A percentile compares a stretch with the other conserved stretches of the same genome.
Conservation (phyloP, 2,113 vertebrate species). For the Theristicus caerulescens region DNA sequence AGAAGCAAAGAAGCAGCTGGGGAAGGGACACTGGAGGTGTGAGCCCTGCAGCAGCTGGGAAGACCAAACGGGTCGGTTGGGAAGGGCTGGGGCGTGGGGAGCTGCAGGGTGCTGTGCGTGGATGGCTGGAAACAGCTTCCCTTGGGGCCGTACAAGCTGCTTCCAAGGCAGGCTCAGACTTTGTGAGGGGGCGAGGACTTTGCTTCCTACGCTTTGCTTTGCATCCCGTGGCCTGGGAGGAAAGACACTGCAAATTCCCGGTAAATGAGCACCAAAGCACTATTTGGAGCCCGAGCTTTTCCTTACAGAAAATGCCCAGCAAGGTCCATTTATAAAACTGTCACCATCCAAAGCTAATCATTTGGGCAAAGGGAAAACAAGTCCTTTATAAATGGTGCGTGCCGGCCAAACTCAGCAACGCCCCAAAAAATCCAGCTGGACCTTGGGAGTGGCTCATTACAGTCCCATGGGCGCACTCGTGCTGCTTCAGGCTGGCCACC, state of each 20-base stretch:
- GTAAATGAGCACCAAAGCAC: neutral
- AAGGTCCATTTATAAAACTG: neutral
- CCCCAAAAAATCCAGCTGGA: neutral
- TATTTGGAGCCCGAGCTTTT: neutral
- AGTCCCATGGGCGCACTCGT: neutral
- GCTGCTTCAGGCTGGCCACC: neutral
- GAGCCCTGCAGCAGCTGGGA: neutral
- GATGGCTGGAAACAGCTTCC: neutral
- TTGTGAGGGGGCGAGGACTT: neutral
- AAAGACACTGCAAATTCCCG: neutral
- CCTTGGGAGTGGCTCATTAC: neutral
- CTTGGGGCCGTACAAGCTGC: neutral
- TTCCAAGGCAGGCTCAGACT: neutral
- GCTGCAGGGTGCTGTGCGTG: rapidly evolving
- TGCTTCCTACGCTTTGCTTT: neutral
- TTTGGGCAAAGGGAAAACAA: neutral
- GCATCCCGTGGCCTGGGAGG: neutral
- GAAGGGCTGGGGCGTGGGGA: neutral
- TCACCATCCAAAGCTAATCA: neutral
- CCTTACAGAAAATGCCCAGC: neutral
- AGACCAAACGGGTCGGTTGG: neutral
- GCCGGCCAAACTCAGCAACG: neutral
- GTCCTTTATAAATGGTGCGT: neutral
- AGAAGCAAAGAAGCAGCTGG: neutral
- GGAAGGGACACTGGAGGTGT: neutral